Evolutionary conservation across 2,888 invertebrate species (phyloP).

Genomic region (Drosophila infuscata): DNA sequence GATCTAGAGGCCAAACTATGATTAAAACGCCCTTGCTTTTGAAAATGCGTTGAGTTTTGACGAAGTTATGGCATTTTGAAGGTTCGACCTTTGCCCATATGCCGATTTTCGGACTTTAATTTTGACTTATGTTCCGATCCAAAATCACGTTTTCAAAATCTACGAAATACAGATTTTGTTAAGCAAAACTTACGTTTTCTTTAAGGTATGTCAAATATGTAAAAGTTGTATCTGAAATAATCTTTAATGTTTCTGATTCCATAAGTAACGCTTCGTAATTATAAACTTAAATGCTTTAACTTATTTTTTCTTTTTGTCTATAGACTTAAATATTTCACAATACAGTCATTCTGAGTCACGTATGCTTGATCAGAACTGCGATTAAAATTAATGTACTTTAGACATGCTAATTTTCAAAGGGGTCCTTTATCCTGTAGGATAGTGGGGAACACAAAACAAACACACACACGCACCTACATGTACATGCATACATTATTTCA

Average conservation of each 20-base stretch:
- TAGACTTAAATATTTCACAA: not conserved
- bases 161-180: not conserved
- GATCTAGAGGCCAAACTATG: no score
- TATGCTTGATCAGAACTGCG: slow-evolving; percentile 1
- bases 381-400: slow-evolving; percentile 19
- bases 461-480: not conserved
- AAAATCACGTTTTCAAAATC: no score
- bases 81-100: no score
- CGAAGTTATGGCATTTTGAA: no score
- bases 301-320: not conserved
- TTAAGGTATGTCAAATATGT: not conserved
- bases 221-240: not conserved
- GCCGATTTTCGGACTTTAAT: no score
- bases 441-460: not conserved
- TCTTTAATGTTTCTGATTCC: not conserved
- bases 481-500: not conserved
- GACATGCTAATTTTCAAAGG: slow-evolving; percentile 34
- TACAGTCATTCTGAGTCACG: slow-evolving; percentile 7
- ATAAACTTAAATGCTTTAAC: not conserved
- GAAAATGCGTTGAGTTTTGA: no score
- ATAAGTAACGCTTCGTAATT: not conserved
- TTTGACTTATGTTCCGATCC: no score
- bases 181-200: no score
- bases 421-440: slow-evolving; percentile 20
- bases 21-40: no score